phyloP scores from a whole-genome alignment of 2,797 vertebrate genomes.

The Gorsachius magnificus region DNA sequence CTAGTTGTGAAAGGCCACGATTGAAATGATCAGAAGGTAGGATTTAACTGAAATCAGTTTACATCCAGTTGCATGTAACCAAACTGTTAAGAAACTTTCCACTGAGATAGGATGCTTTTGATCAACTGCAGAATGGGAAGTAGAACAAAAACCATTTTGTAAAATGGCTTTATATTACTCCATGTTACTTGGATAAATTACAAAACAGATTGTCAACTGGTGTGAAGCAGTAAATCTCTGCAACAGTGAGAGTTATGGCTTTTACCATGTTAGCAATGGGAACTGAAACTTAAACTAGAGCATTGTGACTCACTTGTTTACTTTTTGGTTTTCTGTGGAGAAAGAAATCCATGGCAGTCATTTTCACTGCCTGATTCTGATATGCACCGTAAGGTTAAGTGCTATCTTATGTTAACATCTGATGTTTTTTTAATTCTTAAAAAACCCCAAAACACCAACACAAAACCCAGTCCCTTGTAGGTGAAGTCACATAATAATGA shows the following conservation, averaged over 20 bases:
- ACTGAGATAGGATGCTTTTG: not conserved
- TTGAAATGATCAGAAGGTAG: not conserved
- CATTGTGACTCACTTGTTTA: conserved; percentile 7
- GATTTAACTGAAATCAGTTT: not conserved
- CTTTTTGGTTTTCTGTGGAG: not conserved
- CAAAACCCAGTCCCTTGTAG: not conserved
- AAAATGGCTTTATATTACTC: not conserved
- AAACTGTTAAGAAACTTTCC: not conserved
- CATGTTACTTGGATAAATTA: not conserved
- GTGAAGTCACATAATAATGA: not conserved
- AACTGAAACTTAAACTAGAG: not conserved
- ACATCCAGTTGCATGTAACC: not conserved
- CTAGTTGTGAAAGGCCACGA: not conserved
- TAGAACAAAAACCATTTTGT: not conserved
- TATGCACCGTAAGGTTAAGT: not conserved
- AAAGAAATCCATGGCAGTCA: not conserved
- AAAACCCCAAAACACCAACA: not conserved
- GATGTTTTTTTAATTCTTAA: not conserved
- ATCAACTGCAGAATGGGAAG: not conserved
- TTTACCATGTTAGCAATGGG: not conserved
- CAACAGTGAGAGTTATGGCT: not conserved
- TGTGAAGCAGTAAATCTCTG: not conserved
- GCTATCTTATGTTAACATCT: not conserved
- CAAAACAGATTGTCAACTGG: not conserved
- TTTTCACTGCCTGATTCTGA: not conserved